Percentiles rank a stretch among this genome's conserved stretches.
These are phyloP conservation scores for Psilopsiagon aymara DNA, from an alignment of 2,113 vertebrate species.

Conservation along the genomic window DNA sequence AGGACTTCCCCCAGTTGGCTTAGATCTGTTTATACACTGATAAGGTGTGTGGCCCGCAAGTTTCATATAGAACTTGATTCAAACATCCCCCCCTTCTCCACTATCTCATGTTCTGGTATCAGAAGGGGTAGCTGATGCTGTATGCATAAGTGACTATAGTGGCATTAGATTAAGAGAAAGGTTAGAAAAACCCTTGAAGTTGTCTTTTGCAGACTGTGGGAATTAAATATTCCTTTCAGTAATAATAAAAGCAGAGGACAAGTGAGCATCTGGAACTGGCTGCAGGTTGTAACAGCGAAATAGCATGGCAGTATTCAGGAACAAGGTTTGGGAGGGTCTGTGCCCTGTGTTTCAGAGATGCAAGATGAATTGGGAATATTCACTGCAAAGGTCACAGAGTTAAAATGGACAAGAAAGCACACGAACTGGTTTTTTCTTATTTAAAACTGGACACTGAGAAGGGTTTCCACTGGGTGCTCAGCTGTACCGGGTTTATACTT, in stretches of 20 bases:
- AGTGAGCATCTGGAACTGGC: not conserved
- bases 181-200: not conserved
- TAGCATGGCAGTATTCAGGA: accelerated
- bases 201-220: not conserved
- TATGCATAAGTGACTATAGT: not conserved
- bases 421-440: not conserved
- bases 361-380: not conserved
- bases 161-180: not conserved
- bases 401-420: not conserved
- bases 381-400: not conserved
- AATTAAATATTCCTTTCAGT: not conserved
- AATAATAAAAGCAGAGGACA: not conserved
- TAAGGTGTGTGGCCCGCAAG: not conserved
- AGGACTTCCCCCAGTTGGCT: accelerated
- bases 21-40: not conserved
- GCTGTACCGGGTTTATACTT: not conserved
- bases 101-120: not conserved
- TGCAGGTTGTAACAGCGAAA: not conserved
- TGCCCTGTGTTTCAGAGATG: not conserved
- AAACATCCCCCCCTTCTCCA: accelerated
- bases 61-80: accelerated
- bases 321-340: not conserved
- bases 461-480: not conserved
- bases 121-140: not conserved
- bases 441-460: not conserved